phyloP scores from a whole-genome alignment of 2,888 invertebrate genomes.

The Ligdia adustata region DNA sequence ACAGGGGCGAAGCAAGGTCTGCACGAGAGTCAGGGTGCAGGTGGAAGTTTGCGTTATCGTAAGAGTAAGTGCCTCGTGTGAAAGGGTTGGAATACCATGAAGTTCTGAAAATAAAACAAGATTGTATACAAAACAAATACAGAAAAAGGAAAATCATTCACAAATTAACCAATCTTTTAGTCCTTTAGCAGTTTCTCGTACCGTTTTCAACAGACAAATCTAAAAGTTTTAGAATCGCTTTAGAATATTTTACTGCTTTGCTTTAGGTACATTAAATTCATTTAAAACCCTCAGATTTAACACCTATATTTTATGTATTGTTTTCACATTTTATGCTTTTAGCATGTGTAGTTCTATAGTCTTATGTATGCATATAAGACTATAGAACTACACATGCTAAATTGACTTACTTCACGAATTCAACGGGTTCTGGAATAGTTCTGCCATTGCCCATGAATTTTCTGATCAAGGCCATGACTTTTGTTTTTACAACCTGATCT shows the following conservation, averaged over 20 bases:
- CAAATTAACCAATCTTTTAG: too few species aligned
- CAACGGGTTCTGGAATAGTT: constrained; percentile 60
- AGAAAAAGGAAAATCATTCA: too few species aligned
- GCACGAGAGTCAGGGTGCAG: constrained; percentile 71
- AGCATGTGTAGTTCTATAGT: too few species aligned
- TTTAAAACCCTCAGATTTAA: too few species aligned
- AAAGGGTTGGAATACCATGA: constrained; percentile 88
- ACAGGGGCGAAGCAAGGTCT: constrained; percentile 84
- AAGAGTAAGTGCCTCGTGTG: constrained; percentile 89
- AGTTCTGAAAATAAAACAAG: constrained; percentile 78
- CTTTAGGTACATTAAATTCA: too few species aligned
- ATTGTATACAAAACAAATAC: too few species aligned
- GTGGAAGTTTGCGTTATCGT: constrained; percentile 80
- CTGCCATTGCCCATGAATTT: constrained; percentile 58
- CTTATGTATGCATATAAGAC: too few species aligned
- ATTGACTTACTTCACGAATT: constrained; percentile 55
- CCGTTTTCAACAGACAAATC: too few species aligned
- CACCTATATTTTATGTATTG: background rate
- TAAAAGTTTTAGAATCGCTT: too few species aligned
- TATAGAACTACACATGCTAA: background rate
- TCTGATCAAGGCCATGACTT: constrained; percentile 57
- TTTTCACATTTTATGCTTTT: background rate
- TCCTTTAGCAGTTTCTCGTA: too few species aligned
- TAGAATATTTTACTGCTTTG: too few species aligned
- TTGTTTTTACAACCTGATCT: constrained; percentile 60